Evolutionary conservation across 2,113 vertebrate genomes (phyloP), one percentile per base, ranked within the genome.

Genomic region (Erinaceus europaeus): DNA sequence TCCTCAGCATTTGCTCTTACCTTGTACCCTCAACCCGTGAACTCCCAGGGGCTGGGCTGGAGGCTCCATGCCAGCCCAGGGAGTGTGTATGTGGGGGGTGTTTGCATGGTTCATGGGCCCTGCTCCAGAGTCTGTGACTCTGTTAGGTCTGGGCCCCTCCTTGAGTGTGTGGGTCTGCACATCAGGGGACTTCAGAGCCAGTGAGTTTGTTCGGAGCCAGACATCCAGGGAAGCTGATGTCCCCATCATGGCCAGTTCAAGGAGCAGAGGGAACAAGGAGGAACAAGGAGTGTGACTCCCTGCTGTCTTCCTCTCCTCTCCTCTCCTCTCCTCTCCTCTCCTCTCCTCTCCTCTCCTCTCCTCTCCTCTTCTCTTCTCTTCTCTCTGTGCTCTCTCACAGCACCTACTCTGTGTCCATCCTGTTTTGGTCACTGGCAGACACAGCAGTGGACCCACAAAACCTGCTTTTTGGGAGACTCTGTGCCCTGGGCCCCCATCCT

Each of bases 401-500:
- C 61, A 72, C 44, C 72, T 88, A 82, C 50, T 93, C n/a, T 29
- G 81, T 29, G 75, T 38, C 59, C 17, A 27, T 20, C 21, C 57
- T 65, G 9, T 50, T 73, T 34, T 40, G 48, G 38, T 84, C 20
- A 0, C 36, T 55, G 27, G 72, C 13, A 52, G 64, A 69, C 18
- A 40, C 8, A 73, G 64, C 27, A 42, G 61, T 36, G 72, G 50
- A 29, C 27, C 64, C 23, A 48, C 50, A 20, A n/a, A 25, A 29
- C 38, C 38, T 44, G 48, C 32, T 38, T 25, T n/a, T 10, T 65
- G 17, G 55, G 74, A 46, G 40, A 42, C 23, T 74, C 40, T 9
- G 6, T 44, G 50, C 48, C 52, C n/a, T n/a, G n/a, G n/a, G n/a
- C n/a, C n/a, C n/a, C n/a, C n/a, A n/a, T n/a, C n/a, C n/a, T n/a